Base-by-base conservation (phyloP, 2,113 vertebrate genomes). In the Corydoras sp. region DNA sequence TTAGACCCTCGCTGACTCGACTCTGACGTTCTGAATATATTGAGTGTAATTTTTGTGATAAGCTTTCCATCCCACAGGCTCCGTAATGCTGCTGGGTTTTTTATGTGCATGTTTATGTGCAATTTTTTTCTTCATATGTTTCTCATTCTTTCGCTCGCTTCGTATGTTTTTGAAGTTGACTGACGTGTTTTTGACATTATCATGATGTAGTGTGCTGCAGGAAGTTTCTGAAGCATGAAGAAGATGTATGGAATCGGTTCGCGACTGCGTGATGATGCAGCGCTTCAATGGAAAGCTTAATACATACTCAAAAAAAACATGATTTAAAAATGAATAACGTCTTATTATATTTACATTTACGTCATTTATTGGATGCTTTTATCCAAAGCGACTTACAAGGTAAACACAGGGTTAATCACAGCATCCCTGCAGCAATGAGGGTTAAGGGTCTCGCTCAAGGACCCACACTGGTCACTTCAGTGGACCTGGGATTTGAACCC, bases 181-280 rank as follows among this genome's bases (percentile, higher is more conserved):
- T 48, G 35, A 61, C 58, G 60, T 63, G 54, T 65, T 53, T 30
- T 49, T 32, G 72, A 49, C 50, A 12, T 0, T 53, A 72, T 72
- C 62, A 32, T 29, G 51, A 35, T 59, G 69, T 68, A 18, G 48
- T 68, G 65, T 58, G 49, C 4, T 24, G 5, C 12, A 68, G 69
- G 75, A 72, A 63, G 43, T 30, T 32, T 58, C 58, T 54, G 24
- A 3, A 67, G 31, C 59, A 9, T n/a, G 54, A 14, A 68, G 53
- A 43, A 71, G 58, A 67, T 68, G 58, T 63, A 72, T 68, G 1
- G 35, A 43, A 43, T 43, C 1, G 35, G 7, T 8, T 43, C 35
- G 7, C 4, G 7, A 43, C 4, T 43, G 35, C 35, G 2, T 4
- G 35, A 43, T 43, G 18, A 24, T 24, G 18, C 18, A 24, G 18